Conservation (phyloP, 1,140 invertebrate species). For the Batillaria attramentaria region DNA sequence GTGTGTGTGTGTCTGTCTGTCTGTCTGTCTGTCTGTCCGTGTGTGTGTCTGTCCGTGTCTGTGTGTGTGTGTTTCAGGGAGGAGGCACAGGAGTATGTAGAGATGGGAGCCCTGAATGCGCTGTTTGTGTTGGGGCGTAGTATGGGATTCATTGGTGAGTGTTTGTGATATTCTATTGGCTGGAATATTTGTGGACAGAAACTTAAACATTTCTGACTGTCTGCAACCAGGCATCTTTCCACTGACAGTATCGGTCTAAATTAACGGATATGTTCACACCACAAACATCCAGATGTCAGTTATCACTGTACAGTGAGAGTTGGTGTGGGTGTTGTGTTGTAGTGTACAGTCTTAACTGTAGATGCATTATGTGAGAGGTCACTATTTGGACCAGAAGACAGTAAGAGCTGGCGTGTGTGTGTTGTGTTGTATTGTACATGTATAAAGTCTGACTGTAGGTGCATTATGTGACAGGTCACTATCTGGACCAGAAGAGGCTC, state of each 20-base stretch:
- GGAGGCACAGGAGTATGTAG: constrained; percentile 98
- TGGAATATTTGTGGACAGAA: background rate
- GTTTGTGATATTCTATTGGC: background rate
- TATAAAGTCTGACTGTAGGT: no score
- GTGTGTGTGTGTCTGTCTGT: background rate
- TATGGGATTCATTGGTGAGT: constrained; percentile 96
- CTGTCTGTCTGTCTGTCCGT: background rate
- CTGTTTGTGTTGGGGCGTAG: constrained; percentile 98
- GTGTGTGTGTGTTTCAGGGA: constrained; percentile 77
- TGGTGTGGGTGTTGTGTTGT: no score
- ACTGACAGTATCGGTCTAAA: no score
- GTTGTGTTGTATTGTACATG: no score
- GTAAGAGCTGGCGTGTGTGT: no score
- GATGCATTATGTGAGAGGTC: no score
- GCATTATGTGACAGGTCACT: constrained; percentile 85
- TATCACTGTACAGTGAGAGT: no score
- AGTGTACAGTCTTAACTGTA: no score
- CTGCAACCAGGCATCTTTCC: background rate
- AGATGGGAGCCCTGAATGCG: constrained; percentile 98
- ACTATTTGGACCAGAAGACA: no score
- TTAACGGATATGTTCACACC: no score
- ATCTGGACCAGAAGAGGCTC: constrained; percentile 97
- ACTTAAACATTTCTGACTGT: background rate
- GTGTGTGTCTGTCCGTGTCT: background rate
- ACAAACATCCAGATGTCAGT: no score